These are phyloP conservation scores for Prinia subflava DNA, from an alignment of 2,113 vertebrate genomes.

Conservation along the genomic window DNA sequence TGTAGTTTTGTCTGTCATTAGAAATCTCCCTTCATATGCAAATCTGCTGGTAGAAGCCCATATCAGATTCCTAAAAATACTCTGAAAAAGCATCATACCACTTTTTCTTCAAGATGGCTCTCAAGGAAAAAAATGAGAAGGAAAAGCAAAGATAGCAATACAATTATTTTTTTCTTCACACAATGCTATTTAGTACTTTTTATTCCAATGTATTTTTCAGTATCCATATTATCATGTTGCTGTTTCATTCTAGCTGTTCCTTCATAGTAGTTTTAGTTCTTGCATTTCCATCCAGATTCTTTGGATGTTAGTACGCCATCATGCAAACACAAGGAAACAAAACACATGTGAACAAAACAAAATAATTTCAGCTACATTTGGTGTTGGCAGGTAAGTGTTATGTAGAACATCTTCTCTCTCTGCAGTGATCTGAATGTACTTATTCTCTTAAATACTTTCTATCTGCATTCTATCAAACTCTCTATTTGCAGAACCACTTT, in stretches of 20 bases:
- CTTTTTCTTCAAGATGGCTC: not conserved
- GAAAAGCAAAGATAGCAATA: not conserved
- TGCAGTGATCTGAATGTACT: not conserved
- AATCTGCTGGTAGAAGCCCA: not conserved
- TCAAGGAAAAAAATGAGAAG: not conserved
- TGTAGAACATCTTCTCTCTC: not conserved
- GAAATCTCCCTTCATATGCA: not conserved
- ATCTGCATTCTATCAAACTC: not conserved
- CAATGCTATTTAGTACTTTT: not conserved
- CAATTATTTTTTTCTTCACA: not conserved
- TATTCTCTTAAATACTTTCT: not conserved
- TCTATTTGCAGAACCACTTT: not conserved
- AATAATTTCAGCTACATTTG: not conserved
- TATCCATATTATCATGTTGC: not conserved
- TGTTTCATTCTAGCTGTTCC: not conserved
- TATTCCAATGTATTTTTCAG: not conserved
- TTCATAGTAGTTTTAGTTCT: not conserved
- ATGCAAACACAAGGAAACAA: not conserved
- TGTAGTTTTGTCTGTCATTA: not conserved
- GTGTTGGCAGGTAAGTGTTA: not conserved
- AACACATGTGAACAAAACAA: not conserved
- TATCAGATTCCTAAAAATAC: not conserved
- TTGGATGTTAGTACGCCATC: not conserved
- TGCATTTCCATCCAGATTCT: not conserved
- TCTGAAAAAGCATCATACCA: not conserved